Evolutionary conservation across 2,113 vertebrate species (phyloP), one percentile per base, ranked within the genome.

Genomic region (Periophthalmus modestus): DNA sequence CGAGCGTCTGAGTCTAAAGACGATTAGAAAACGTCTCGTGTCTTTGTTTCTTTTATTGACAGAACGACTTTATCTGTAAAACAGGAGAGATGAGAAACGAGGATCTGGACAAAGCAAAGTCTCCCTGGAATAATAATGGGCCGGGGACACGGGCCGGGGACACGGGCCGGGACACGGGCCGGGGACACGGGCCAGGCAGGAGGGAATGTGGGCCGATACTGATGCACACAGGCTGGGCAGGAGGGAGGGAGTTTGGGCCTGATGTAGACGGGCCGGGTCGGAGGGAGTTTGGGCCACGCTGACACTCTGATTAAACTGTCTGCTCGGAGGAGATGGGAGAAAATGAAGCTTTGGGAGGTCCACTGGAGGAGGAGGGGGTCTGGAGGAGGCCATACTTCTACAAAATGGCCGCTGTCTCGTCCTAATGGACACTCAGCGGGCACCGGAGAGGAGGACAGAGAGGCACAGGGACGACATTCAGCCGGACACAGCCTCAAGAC

Each of bases 221-320:
- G n/a, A n/a, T n/a, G n/a, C n/a, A n/a, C n/a, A n/a, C n/a, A n/a
- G n/a, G n/a, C n/a, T n/a, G n/a, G n/a, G n/a, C n/a, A n/a, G n/a
- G n/a, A n/a, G n/a, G n/a, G n/a, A n/a, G n/a, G n/a, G n/a, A n/a
- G n/a, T n/a, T n/a, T n/a, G n/a, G n/a, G n/a, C n/a, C n/a, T n/a
- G n/a, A n/a, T n/a, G n/a, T n/a, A n/a, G n/a, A n/a, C n/a, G n/a
- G n/a, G n/a, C n/a, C n/a, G n/a, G n/a, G n/a, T n/a, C n/a, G n/a
- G n/a, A n/a, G n/a, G n/a, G 36, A 75, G 74, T 77, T 84, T 86
- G 76, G 73, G 88, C 72, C 69, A 74, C 71, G 82, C 65, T n/a
- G 59, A 50, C 77, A 58, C 67, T 87, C 85, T 89, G 89, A 93
- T 92, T 90, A 88, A 89, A 92, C 80, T 89, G 43, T n/a, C 80